These are phyloP conservation scores for Lepus townsendii DNA, from an alignment of 2,797 vertebrate species.

Conservation along the genomic window DNA sequence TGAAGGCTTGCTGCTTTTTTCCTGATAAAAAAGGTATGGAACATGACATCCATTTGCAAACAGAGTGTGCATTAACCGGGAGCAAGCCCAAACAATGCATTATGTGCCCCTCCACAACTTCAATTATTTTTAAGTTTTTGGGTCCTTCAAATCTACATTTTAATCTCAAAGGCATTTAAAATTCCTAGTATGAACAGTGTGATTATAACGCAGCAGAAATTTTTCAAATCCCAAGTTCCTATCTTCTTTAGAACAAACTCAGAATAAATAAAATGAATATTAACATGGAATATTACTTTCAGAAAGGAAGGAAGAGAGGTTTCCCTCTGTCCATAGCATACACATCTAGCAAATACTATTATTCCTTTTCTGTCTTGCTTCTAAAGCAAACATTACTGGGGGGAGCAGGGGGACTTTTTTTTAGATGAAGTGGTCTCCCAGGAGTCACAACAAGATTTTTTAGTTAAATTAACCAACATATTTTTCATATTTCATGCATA, in stretches of 20 bases:
- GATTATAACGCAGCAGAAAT: constrained; percentile 79
- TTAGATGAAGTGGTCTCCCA: constrained; percentile 79
- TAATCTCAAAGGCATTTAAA: constrained; percentile 79
- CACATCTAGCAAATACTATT: neutral
- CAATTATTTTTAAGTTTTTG: constrained; percentile 82
- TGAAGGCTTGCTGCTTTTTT: constrained; percentile 93
- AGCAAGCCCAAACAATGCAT: constrained; percentile 86
- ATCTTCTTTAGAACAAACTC: constrained; percentile 83
- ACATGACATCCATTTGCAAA: constrained; percentile 89
- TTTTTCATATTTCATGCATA: constrained; percentile 86
- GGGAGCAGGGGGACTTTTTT: constrained; percentile 77
- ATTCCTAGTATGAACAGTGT: constrained; percentile 75
- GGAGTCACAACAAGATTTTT: constrained; percentile 81
- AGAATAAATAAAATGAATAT: constrained; percentile 83
- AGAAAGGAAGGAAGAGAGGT: constrained; percentile 74
- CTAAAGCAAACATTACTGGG: constrained; percentile 79
- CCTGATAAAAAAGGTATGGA: constrained; percentile 92
- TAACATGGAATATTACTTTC: constrained; percentile 79
- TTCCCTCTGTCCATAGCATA: constrained; percentile 48
- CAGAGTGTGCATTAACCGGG: constrained; percentile 87
- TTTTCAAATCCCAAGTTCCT: constrained; percentile 75
- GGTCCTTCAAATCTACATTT: constrained; percentile 77
- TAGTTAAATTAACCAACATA: constrained; percentile 79
- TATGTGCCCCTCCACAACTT: constrained; percentile 77
- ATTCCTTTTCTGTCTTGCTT: constrained; percentile 66